Evolutionary conservation across 2,888 invertebrate genomes (phyloP).

Genomic region (Tanytarsus gracilentus): DNA sequence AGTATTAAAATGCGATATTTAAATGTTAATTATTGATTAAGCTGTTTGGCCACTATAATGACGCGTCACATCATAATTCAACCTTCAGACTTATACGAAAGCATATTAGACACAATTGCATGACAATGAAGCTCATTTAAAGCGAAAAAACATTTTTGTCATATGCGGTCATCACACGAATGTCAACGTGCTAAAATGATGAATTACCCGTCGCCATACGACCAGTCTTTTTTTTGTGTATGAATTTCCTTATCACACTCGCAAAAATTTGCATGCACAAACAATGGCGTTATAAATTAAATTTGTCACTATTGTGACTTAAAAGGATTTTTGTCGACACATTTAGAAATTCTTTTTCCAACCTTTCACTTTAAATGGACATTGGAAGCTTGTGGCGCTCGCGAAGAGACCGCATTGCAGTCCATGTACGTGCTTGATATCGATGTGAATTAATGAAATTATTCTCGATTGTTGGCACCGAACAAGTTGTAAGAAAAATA

Average conservation of each 20-base stretch:
- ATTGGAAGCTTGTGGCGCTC: slow-evolving; percentile 3
- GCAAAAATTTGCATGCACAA: background rate
- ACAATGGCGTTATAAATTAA: slow-evolving; percentile 2
- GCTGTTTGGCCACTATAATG: too few relatives aligned
- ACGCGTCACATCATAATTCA: too few relatives aligned
- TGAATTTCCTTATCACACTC: background rate
- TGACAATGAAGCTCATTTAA: slow-evolving; percentile 8
- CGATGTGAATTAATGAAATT: background rate
- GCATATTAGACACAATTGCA: slow-evolving; percentile 4
- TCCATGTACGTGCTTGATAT: background rate
- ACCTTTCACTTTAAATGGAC: background rate
- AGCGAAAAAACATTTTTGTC: background rate
- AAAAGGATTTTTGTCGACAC: background rate
- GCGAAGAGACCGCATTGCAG: background rate
- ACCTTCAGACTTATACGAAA: background rate
- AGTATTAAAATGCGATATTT: too few relatives aligned
- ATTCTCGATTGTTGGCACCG: too few relatives aligned
- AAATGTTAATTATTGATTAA: too few relatives aligned
- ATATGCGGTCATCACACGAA: slow-evolving; percentile 1
- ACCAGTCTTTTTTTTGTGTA: too few relatives aligned
- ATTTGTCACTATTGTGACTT: background rate
- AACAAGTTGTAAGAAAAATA: too few relatives aligned
- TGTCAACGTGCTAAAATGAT: slow-evolving; percentile 6
- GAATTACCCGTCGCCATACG: background rate
- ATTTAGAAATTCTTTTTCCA: background rate